Base-by-base conservation (phyloP, 2,888 invertebrate species). In the Sycophila texana region DNA sequence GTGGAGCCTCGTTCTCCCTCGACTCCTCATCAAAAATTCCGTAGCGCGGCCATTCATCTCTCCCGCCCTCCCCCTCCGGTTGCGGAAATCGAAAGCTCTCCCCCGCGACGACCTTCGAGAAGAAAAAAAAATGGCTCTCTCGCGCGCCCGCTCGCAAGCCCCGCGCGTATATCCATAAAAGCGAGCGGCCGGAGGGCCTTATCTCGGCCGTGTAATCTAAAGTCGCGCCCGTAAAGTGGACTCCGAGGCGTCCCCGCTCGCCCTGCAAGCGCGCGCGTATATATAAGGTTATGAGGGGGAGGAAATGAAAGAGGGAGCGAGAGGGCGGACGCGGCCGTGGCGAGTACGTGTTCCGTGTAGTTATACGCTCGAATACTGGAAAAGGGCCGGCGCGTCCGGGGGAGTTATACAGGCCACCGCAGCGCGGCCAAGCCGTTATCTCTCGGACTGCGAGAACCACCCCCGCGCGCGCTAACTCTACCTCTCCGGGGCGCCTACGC, bases 151-250 rank as follows among this genome's bases (percentile, higher is more conserved):
- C 70, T 10, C 30, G 65, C 1, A 1, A 39, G 55, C 2, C 10
- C 7, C 63, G 39, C 57, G 20, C 53, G 26, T 58, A 18, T 53
- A 60, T 77, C 57, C 74, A 66, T 84, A 84, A 85, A 85, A 84
- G 83, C 84, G 39, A 22, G n/a, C 30, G 39, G 26, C n/a, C 16
- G 5, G 18, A n/a, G 55, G 78, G 82, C 84, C 84, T 87, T 88
- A 89, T 88, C 88, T 84, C 85, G 81, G 82, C 82, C 87, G 85
- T 86, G 86, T 88, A 87, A 88, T 87, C 88, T 88, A 86, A 87
- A 88, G 84, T 86, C 83, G 67, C 84, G 81, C 83, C 74, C 70
- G 74, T 78, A 78, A 78, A 81, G 76, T 78, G 77, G 75, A 83
- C 73, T 61, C 14, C 49, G 67, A 14, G 10, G 61, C 13, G 16